Percentiles rank a stretch among this genome's conserved stretches.
Conservation (phyloP, 2,113 vertebrate species). For the Boleophthalmus pectinirostris region DNA sequence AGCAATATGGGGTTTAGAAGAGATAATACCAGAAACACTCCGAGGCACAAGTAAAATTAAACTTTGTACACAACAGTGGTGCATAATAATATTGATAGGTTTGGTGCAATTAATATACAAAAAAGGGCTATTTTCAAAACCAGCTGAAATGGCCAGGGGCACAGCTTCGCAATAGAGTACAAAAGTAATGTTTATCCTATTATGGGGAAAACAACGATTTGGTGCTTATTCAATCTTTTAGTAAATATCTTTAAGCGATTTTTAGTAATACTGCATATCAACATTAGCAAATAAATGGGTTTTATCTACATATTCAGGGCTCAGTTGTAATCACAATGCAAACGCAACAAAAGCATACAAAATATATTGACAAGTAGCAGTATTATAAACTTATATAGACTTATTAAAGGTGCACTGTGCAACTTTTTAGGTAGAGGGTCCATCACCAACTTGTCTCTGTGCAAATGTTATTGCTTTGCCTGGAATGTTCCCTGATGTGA, state of each 20-base stretch:
- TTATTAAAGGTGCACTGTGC: too few species aligned
- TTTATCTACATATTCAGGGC: background rate
- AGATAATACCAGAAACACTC: constrained; percentile 65
- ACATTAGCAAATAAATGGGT: background rate
- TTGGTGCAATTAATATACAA: background rate
- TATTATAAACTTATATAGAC: too few species aligned
- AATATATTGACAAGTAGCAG: too few species aligned
- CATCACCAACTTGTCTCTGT: too few species aligned
- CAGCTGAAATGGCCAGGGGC: background rate
- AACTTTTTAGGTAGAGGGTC: too few species aligned
- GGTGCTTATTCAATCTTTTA: background rate
- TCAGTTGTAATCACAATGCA: background rate
- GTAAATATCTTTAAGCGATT: background rate
- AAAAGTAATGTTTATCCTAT: background rate
- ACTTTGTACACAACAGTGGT: background rate
- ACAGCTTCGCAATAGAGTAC: background rate
- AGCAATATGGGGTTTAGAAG: constrained; percentile 49
- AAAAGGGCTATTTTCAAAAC: background rate
- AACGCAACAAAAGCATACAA: too few species aligned
- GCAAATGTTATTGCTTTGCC: too few species aligned
- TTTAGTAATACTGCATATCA: background rate
- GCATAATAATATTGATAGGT: background rate
- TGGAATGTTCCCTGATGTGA: too few species aligned
- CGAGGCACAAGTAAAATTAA: constrained; percentile 23
- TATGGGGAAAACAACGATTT: background rate